These are phyloP conservation scores for Dipus sagitta DNA, from an alignment of 2,797 vertebrate species.

Conservation along the genomic window DNA sequence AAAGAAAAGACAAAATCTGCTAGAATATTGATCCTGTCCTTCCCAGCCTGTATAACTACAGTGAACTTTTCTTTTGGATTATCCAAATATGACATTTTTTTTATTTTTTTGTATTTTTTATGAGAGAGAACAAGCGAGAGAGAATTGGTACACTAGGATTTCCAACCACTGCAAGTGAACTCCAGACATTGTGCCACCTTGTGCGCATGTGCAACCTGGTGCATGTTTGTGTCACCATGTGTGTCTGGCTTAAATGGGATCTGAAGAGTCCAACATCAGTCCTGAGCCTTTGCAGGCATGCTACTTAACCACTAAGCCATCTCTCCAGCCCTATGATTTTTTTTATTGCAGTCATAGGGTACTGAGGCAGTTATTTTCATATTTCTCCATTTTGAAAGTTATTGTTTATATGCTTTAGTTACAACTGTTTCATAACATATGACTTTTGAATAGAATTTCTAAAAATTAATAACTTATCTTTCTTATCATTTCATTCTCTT, in stretches of 20 bases:
- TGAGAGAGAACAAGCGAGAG: too few relatives aligned
- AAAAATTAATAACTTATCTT: background rate
- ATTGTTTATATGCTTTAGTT: slow-evolving; percentile 5
- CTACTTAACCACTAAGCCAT: too few relatives aligned
- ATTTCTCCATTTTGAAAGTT: background rate
- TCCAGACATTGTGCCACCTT: too few relatives aligned
- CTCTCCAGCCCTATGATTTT: background rate
- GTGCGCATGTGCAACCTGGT: too few relatives aligned
- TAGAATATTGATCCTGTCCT: background rate
- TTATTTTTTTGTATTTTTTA: too few relatives aligned
- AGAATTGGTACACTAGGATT: too few relatives aligned
- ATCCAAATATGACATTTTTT: background rate
- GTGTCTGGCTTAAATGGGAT: too few relatives aligned
- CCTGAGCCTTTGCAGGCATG: too few relatives aligned
- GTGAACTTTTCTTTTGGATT: background rate
- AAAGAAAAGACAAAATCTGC: background rate
- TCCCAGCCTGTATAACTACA: background rate
- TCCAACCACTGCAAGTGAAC: too few relatives aligned
- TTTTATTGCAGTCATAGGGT: background rate
- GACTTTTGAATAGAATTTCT: slow-evolving; percentile 14
- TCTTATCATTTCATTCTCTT: background rate
- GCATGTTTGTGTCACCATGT: too few relatives aligned
- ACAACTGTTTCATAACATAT: background rate
- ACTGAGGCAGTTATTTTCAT: background rate
- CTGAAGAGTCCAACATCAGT: too few relatives aligned